Percentiles rank a stretch among this genome's conserved stretches.
phyloP scores from a whole-genome alignment of 2,113 vertebrate species.

The Platanista minor region DNA sequence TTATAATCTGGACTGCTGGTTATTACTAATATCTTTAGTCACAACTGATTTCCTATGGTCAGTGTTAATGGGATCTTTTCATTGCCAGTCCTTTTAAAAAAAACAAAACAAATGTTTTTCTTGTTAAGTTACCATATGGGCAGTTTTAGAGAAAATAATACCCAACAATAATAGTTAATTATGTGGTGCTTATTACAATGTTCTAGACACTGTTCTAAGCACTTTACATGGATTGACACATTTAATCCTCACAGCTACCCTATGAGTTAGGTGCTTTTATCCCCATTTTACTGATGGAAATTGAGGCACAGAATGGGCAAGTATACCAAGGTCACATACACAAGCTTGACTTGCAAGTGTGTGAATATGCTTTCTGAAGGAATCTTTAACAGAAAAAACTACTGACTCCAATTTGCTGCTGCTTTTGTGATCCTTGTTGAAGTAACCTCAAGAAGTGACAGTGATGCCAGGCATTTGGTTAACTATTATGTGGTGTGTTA shows the following conservation, averaged over 20 bases:
- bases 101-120: neutral
- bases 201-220: neutral
- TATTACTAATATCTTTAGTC: neutral
- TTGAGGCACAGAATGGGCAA: neutral
- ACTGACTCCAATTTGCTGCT: neutral
- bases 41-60: neutral
- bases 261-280: neutral
- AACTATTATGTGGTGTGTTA: slow-evolving; percentile 22
- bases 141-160: slow-evolving; percentile 29
- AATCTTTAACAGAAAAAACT: slow-evolving; percentile 19
- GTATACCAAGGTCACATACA: neutral
- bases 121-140: neutral
- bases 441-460: slow-evolving; percentile 43
- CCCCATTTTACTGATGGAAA: slow-evolving; percentile 20
- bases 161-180: neutral
- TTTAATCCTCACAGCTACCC: neutral
- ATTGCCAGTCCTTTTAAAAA: neutral
- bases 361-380: neutral
- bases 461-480: neutral
- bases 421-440: slow-evolving; percentile 18
- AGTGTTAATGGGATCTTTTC: neutral
- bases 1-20: neutral
- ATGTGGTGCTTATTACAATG: neutral
- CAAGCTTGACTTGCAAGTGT: neutral
- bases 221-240: neutral